phyloP scores from a whole-genome alignment of 2,113 vertebrate species.

The Macquaria australasica region DNA sequence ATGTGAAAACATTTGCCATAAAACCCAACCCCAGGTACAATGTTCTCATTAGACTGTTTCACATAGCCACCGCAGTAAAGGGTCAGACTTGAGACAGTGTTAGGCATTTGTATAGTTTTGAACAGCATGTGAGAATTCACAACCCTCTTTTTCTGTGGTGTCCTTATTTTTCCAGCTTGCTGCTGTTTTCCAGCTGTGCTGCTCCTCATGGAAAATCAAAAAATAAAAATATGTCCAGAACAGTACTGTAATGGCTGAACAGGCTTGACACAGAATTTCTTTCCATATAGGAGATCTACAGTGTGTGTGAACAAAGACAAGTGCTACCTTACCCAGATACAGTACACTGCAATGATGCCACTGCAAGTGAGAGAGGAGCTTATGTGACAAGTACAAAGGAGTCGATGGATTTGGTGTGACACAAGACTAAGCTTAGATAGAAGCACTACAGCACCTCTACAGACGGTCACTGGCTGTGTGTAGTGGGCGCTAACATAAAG shows the following conservation, averaged over 20 bases:
- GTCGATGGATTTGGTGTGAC: conserved; percentile 35
- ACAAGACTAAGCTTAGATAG: conserved; percentile 33
- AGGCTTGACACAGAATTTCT: not conserved
- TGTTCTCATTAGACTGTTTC: not conserved
- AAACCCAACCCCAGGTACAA: not conserved
- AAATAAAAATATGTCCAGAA: not conserved
- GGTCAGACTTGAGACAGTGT: not conserved
- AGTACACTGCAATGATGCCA: conserved; percentile 16
- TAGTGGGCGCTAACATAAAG: conserved; percentile 47
- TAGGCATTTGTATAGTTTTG: not conserved
- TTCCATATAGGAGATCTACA: not conserved
- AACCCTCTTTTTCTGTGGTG: conserved; percentile 14
- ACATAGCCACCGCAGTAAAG: not conserved
- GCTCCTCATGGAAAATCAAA: conserved; percentile 14
- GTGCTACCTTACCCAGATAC: conserved; percentile 7
- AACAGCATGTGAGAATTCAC: not conserved
- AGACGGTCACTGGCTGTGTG: conserved; percentile 18
- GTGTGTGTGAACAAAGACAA: conserved; percentile 35
- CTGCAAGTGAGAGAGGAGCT: conserved; percentile 33
- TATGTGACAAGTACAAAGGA: conserved; percentile 26
- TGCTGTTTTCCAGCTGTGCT: conserved; percentile 23
- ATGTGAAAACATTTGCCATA: no score
- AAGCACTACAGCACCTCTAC: conserved; percentile 15
- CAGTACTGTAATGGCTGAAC: not conserved
- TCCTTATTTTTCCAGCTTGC: conserved; percentile 9